Conservation (phyloP, 2,797 vertebrate genomes). For the Crocodylus rhombifer region DNA sequence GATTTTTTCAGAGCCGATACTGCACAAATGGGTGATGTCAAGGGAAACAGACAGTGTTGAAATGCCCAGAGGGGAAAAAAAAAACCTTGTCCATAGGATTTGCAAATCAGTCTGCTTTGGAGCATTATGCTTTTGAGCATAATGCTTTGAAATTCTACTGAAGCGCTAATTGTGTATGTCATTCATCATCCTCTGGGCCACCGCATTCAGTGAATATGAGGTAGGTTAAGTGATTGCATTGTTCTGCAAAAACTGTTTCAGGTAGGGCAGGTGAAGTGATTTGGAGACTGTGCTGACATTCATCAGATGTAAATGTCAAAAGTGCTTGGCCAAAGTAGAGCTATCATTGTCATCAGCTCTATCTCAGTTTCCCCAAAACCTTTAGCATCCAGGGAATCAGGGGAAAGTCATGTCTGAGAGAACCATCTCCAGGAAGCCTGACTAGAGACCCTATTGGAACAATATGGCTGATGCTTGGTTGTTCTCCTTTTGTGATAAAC, state of each 20-base stretch:
- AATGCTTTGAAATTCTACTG: not conserved
- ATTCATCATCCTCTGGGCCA: not conserved
- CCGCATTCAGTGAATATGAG: not conserved
- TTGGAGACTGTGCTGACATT: not conserved
- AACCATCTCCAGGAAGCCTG: no score
- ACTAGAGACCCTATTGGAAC: no score
- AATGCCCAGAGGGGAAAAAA: not conserved
- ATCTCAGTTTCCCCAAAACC: not conserved
- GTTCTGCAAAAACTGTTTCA: not conserved
- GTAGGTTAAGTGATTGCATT: not conserved
- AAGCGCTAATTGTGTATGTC: not conserved
- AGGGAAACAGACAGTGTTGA: not conserved
- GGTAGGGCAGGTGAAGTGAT: not conserved
- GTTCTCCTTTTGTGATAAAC: no score
- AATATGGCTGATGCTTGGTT: no score
- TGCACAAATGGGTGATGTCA: not conserved
- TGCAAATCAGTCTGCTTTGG: not conserved
- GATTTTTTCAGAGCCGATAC: not conserved
- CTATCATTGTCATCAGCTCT: not conserved
- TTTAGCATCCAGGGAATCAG: not conserved
- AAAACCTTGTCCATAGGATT: not conserved
- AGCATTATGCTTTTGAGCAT: not conserved
- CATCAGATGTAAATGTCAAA: not conserved
- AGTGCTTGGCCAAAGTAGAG: not conserved
- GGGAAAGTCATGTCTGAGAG: not conserved